These are phyloP conservation scores for Brachyhypopomus gauderio DNA, from an alignment of 2,113 vertebrate genomes.

Conservation along the genomic window DNA sequence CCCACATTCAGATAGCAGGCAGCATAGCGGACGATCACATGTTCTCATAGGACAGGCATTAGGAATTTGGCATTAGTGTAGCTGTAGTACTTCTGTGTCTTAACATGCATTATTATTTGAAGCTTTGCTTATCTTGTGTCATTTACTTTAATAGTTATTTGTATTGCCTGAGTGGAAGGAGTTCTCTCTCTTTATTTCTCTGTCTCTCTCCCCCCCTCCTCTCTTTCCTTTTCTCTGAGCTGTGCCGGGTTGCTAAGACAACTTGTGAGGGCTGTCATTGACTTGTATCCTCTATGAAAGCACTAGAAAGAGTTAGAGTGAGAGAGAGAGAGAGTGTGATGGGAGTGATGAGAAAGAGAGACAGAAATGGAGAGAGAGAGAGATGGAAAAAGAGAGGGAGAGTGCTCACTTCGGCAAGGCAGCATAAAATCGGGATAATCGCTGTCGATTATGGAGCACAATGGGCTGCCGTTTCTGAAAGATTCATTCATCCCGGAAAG, in stretches of 20 bases:
- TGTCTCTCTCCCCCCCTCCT: constrained; percentile 51
- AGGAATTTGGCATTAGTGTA: not conserved
- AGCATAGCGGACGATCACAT: not conserved
- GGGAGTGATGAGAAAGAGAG: constrained; percentile 15
- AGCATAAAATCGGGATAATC: constrained; percentile 81
- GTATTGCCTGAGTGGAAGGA: constrained; percentile 38
- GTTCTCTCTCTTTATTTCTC: constrained; percentile 56
- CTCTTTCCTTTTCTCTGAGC: constrained; percentile 58
- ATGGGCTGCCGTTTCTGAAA: constrained; percentile 75
- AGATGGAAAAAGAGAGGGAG: constrained; percentile 35
- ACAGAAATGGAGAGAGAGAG: constrained; percentile 27
- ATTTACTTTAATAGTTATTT: not conserved
- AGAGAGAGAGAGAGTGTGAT: not conserved
- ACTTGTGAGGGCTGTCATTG: constrained; percentile 68
- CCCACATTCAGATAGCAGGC: no score
- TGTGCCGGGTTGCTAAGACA: constrained; percentile 74
- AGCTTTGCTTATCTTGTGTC: not conserved
- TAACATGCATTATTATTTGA: not conserved
- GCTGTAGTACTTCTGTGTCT: not conserved
- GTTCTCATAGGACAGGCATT: not conserved
- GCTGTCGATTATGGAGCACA: constrained; percentile 78
- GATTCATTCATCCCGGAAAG: constrained; percentile 78
- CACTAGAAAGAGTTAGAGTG: constrained; percentile 14
- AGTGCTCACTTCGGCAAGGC: constrained; percentile 73
- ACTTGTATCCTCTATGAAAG: constrained; percentile 64